These are phyloP conservation scores for Drosophila willistoni DNA, from an alignment of 1,140 invertebrate species.

Conservation along the genomic window DNA sequence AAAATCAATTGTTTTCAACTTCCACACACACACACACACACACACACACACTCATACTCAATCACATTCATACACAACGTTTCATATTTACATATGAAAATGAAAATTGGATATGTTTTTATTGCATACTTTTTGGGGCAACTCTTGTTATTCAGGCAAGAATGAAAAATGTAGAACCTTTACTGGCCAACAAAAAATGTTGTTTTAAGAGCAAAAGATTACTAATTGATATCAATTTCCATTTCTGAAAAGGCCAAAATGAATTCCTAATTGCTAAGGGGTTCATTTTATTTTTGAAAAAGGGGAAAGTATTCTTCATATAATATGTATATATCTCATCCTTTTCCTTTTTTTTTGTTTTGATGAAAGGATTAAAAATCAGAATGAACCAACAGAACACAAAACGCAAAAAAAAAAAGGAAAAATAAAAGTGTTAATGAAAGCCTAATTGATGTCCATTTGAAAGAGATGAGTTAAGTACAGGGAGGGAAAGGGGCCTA, in stretches of 20 bases:
- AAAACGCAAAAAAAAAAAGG: neutral
- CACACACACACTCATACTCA: no score
- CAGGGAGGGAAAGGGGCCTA: neutral
- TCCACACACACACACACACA: no score
- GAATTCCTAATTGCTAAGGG: neutral
- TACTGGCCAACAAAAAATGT: no score
- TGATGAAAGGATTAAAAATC: constrained; percentile 13
- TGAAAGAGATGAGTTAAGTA: neutral
- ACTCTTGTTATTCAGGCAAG: no score
- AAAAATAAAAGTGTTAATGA: neutral
- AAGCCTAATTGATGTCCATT: constrained; percentile 9
- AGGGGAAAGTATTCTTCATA: neutral
- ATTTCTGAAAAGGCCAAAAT: neutral
- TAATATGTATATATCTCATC: neutral
- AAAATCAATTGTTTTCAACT: no score
- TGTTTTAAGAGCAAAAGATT: no score
- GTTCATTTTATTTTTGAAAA: neutral
- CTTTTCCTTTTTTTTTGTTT: neutral
- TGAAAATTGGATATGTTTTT: neutral
- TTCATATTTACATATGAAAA: neutral
- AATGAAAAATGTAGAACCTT: no score
- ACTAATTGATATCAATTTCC: neutral
- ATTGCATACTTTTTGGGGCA: no score
- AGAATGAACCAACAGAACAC: neutral
- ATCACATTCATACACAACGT: neutral